phyloP scores from a whole-genome alignment of 2,113 vertebrate genomes.

The Tragelaphus imberbis region DNA sequence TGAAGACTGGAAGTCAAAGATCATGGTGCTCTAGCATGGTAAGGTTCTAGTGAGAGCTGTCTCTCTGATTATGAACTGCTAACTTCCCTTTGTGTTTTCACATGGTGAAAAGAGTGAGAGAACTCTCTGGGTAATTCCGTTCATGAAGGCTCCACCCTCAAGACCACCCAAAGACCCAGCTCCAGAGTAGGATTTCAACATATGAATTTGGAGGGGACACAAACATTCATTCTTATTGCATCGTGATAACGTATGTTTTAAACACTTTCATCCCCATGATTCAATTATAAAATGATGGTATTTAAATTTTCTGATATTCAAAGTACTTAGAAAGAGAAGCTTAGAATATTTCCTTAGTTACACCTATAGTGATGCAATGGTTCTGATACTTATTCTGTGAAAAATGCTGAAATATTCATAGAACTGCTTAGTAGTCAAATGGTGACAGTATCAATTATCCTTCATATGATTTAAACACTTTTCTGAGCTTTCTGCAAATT shows the following conservation, averaged over 20 bases:
- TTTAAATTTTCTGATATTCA: background rate
- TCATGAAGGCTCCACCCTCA: background rate
- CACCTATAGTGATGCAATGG: background rate
- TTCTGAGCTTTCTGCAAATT: conserved; percentile 23
- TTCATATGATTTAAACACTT: conserved; percentile 13
- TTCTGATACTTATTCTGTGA: background rate
- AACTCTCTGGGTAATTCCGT: background rate
- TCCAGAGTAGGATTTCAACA: background rate
- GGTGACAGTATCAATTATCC: background rate
- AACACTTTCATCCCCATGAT: background rate
- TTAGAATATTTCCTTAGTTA: background rate
- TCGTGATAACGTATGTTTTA: background rate
- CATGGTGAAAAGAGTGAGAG: background rate
- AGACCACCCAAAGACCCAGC: background rate
- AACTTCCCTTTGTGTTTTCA: background rate
- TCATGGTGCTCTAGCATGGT: background rate
- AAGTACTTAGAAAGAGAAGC: conserved; percentile 4
- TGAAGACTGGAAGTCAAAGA: background rate
- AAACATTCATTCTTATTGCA: background rate
- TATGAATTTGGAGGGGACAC: background rate
- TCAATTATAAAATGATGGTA: background rate
- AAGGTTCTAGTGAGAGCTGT: background rate
- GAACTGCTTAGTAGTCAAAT: background rate
- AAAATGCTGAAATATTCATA: background rate
- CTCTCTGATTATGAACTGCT: background rate